Evolutionary conservation across 1,140 invertebrate species (phyloP), one percentile per base, ranked within the genome.

Genomic region (Bombus impatiens): DNA sequence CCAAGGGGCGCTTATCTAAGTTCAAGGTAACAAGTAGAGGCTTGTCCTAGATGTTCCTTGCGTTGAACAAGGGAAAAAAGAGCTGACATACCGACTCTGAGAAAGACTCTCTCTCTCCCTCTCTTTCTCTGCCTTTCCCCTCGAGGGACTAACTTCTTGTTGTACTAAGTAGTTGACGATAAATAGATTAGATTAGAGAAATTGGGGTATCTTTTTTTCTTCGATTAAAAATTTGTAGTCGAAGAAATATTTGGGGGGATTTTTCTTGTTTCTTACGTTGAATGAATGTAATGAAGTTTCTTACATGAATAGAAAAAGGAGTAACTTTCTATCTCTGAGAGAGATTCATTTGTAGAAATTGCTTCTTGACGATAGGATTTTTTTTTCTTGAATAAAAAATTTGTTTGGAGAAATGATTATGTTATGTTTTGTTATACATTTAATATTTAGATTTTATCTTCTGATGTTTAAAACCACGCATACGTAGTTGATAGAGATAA

Each of bases 1-100:
- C n/a, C 5, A 59, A 25, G 37, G 82, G 75, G 13, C 76, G 65
- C 53, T 84, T 84, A 84, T 84, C 83, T 72, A 72, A 72, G 77
- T 84, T 84, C 83, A 84, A 84, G 68, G 83, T 80, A 79, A 79
- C 68, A 57, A 47, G 9, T 9, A 35, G 0, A 35, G 10, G 42
- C 74, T 35, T 83, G 62, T 77, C 62, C 74, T 37, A n/a, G 25
- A 77, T 78, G 28, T 12, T 35, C 15, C 40, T 44, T 32, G 22
- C 44, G 2, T 44, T 12, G 12, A 22, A 57, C 15, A 2, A 15
- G 6, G 13, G 4, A 32, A 65, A 65, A 32, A 32, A 32, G 15
- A 13, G 0, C 32, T 18, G n/a, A 15, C 28, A 18, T 53, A 53
- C 5, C 5, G 62, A n/a, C 62, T 65, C n/a, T 65, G 28, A 28